phyloP scores from a whole-genome alignment of 2,888 invertebrate species.

The Corbicula japonica region DNA sequence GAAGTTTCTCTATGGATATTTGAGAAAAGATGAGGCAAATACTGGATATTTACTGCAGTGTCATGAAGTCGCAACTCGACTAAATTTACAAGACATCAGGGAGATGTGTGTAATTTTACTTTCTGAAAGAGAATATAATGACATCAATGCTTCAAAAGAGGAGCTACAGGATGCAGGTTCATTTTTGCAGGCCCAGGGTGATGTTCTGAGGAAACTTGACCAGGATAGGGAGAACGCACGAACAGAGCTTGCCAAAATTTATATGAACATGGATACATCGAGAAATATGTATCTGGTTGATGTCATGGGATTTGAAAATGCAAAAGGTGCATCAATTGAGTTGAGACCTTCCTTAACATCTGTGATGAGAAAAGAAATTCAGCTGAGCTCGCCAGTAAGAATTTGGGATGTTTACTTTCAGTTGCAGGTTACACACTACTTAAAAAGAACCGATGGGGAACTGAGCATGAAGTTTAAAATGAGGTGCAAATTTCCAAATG shows the following conservation, averaged over 20 bases:
- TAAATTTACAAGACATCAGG: neutral
- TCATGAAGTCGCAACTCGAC: slow-evolving; percentile 1
- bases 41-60: neutral
- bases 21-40: neutral
- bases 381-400: slow-evolving; percentile 3
- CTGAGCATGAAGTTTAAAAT: slow-evolving; percentile 5
- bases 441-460: slow-evolving; percentile 1
- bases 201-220: slow-evolving; percentile 2
- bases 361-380: neutral
- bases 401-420: slow-evolving; percentile 17
- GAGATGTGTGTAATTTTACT: neutral
- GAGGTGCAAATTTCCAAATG: slow-evolving; percentile 14
- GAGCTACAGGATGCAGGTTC: neutral
- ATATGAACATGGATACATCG: slow-evolving; percentile 3
- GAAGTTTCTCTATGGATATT: slow-evolving; percentile 2
- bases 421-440: neutral
- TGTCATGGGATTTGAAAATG: slow-evolving; percentile 9
- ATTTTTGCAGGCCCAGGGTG: neutral
- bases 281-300: neutral
- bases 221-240: neutral
- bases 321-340: slow-evolving; percentile 18
- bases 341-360: neutral
- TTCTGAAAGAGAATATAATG: neutral
- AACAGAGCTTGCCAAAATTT: slow-evolving; percentile 3
- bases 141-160: neutral